Percentiles rank a stretch among this genome's conserved stretches.
Conservation (phyloP, 2,888 invertebrate genomes). For the Lysandra coridon region DNA sequence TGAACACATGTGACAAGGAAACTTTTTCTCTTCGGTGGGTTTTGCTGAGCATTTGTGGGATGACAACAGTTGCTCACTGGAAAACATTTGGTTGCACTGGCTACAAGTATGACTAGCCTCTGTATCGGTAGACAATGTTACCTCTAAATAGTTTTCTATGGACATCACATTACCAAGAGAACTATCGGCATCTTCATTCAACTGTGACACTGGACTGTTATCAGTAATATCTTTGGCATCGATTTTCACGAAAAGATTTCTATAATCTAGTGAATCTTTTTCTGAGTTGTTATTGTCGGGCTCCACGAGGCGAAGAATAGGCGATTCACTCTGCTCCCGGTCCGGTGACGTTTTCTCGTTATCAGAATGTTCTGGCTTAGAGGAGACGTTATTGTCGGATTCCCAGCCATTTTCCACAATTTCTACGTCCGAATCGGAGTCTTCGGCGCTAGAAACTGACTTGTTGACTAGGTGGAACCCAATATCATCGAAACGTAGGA, state of each 20-base stretch:
- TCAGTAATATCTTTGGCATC: constrained; percentile 69
- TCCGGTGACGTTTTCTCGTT: constrained; percentile 72
- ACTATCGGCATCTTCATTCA: constrained; percentile 70
- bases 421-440: constrained; percentile 78
- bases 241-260: constrained; percentile 67
- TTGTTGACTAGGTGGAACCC: constrained; percentile 75
- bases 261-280: constrained; percentile 66
- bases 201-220: constrained; percentile 60
- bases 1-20: constrained; percentile 76
- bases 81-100: constrained; percentile 76
- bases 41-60: constrained; percentile 73
- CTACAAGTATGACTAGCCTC: constrained; percentile 77
- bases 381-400: constrained; percentile 73
- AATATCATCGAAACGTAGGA: constrained; percentile 78
- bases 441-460: constrained; percentile 70
- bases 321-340: constrained; percentile 71
- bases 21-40: constrained; percentile 74
- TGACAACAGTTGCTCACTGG: constrained; percentile 68
- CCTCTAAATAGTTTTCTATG: constrained; percentile 77
- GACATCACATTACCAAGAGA: constrained; percentile 77
- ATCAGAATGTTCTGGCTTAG: constrained; percentile 73
- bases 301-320: constrained; percentile 72
- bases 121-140: constrained; percentile 75
- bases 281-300: constrained; percentile 72
- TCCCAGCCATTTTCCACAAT: constrained; percentile 78